Evolutionary conservation across 2,113 vertebrate genomes (phyloP), one percentile per base, ranked within the genome.

Genomic region (Passer domesticus): DNA sequence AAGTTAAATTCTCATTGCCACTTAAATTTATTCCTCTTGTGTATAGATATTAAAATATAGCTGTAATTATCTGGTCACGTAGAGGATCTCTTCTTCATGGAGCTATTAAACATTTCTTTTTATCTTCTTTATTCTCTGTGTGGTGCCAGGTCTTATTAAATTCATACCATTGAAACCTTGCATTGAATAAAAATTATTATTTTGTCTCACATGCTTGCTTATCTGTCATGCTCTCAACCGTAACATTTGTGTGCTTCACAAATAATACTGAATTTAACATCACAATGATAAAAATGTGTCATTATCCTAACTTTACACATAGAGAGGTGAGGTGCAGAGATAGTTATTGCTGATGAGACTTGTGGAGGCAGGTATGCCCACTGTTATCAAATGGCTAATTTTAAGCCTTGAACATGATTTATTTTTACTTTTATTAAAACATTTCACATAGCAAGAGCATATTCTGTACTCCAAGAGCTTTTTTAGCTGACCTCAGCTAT

Each of bases 151-250:
- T 93, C 88, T 94, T 93, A 87, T 72, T 96, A 89, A 93, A 95
- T 87, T 90, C 68, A 62, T 75, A 79, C n/a, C n/a, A 84, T 30
- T 90, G 72, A 95, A 97, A 75, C 13, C 39, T 91, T 83, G 56
- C n/a, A 90, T 90, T 90, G 86, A 95, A 93, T 83, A 79, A 86
- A 95, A 93, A 94, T 52, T 84, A 93, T 75, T 92, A 86, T 78
- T 95, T 94, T 94, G 87, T 92, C 73, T 96, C 72, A 74, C 35
- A 25, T 58, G 22, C 88, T 89, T 93, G 47, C 80, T 93, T 93
- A 83, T 90, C 88, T 97, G 73, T 94, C 76, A 88, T 56, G 49
- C 79, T 96, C 47, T 95, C 85, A 90, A 66, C 64, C 0, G 1
- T 87, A 95, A 80, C 73, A 35, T 93, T 90, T 63, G 44, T 15